A percentile compares a stretch with the other conserved stretches of the same genome.
Conservation (phyloP, 2,888 invertebrate genomes). For the Lottia scabra region DNA sequence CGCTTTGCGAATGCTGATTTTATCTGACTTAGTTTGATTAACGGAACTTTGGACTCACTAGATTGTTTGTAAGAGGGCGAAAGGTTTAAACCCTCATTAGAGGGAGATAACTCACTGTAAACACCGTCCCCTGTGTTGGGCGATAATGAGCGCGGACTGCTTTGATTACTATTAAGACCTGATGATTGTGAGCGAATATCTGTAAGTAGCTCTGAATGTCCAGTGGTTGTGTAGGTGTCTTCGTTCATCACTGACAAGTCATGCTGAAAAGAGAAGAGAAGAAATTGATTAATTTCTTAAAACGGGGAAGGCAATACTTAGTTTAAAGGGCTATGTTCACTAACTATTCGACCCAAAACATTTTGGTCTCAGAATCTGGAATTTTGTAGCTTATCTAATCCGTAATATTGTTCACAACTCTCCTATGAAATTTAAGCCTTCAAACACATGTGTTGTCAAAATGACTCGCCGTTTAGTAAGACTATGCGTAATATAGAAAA, state of each 20-base stretch:
- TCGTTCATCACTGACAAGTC: neutral
- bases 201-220: neutral
- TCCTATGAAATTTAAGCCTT: too few relatives aligned
- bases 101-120: neutral
- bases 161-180: neutral
- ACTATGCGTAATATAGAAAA: too few relatives aligned
- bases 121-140: neutral
- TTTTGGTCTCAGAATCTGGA: too few relatives aligned
- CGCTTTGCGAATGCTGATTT: constrained; percentile 47
- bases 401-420: too few relatives aligned
- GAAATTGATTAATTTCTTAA: neutral
- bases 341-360: too few relatives aligned
- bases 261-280: neutral
- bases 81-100: neutral
- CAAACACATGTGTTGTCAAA: too few relatives aligned
- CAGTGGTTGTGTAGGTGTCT: neutral
- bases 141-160: neutral
- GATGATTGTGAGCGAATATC: neutral
- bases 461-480: too few relatives aligned
- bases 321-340: too few relatives aligned
- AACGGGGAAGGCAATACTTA: too few relatives aligned
- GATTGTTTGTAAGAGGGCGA: neutral
- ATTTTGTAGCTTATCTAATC: too few relatives aligned
- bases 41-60: neutral
- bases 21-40: constrained; percentile 55